Conservation (phyloP, 2,113 vertebrate species). For the Sclerurus mexicanus region DNA sequence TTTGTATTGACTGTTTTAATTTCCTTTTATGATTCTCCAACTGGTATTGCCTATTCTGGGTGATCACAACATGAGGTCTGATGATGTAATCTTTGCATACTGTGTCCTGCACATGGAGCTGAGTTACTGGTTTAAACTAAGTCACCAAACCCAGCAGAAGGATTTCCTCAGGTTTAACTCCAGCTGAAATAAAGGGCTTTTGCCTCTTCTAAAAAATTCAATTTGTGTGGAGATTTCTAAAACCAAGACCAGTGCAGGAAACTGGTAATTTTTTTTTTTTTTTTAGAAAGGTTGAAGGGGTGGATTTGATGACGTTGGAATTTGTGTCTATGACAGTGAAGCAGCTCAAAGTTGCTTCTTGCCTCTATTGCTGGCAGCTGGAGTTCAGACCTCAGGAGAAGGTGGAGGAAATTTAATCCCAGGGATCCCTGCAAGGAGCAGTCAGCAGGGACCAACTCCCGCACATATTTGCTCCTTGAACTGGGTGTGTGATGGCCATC, state of each 20-base stretch:
- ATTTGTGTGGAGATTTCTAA: background rate
- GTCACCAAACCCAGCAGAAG: background rate
- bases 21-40: background rate
- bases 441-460: background rate
- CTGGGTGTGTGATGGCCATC: background rate
- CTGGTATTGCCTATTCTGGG: background rate
- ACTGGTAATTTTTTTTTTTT: background rate
- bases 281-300: background rate
- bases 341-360: background rate
- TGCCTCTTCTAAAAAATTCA: background rate
- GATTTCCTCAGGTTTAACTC: background rate
- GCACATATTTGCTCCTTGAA: fast-evolving
- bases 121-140: background rate
- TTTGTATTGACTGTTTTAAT: background rate
- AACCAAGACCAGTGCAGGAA: background rate
- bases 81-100: background rate
- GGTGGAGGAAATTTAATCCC: background rate
- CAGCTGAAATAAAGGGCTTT: background rate
- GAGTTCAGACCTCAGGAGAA: background rate
- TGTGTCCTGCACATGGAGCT: background rate
- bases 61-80: background rate
- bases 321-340: background rate
- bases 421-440: background rate
- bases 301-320: background rate
- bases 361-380: background rate